These are phyloP conservation scores for Pipra filicauda DNA, from an alignment of 2,113 vertebrate genomes.

Conservation along the genomic window DNA sequence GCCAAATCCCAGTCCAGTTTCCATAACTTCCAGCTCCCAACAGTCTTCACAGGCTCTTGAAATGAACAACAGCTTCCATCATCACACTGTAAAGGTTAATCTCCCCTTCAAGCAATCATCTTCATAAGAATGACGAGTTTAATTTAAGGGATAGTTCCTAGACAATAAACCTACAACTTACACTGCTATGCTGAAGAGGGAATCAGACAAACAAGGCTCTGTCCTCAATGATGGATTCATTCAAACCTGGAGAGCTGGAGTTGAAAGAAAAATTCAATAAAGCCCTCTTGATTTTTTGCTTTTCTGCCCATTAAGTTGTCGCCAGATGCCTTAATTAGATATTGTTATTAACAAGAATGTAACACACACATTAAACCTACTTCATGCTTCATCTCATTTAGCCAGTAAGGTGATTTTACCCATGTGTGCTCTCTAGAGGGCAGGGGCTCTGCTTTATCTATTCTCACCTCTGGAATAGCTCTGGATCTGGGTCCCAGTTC, in stretches of 20 bases:
- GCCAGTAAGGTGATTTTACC: background rate
- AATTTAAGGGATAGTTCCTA: conserved; percentile 28
- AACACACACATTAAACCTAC: conserved; percentile 22
- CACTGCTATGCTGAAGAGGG: background rate
- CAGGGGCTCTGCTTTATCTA: background rate
- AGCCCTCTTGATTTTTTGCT: background rate
- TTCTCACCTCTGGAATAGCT: background rate
- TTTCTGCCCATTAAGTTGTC: conserved; percentile 2
- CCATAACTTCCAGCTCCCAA: background rate
- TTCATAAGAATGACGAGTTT: conserved; percentile 15
- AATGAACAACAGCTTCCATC: background rate
- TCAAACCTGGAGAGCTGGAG: background rate
- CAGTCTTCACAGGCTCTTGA: background rate
- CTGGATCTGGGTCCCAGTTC: background rate
- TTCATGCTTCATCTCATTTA: conserved; percentile 3
- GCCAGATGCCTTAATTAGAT: conserved; percentile 30
- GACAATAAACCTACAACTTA: conserved; percentile 11
- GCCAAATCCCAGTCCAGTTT: background rate
- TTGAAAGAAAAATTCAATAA: conserved; percentile 34
- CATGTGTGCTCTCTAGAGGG: background rate
- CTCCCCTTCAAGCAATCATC: conserved; percentile 31
- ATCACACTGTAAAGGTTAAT: conserved; percentile 25
- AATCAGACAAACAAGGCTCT: conserved; percentile 8
- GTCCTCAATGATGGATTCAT: background rate
- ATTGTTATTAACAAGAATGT: conserved; percentile 36